Conservation (phyloP, 2,113 vertebrate genomes). For the Ceratotherium simum region DNA sequence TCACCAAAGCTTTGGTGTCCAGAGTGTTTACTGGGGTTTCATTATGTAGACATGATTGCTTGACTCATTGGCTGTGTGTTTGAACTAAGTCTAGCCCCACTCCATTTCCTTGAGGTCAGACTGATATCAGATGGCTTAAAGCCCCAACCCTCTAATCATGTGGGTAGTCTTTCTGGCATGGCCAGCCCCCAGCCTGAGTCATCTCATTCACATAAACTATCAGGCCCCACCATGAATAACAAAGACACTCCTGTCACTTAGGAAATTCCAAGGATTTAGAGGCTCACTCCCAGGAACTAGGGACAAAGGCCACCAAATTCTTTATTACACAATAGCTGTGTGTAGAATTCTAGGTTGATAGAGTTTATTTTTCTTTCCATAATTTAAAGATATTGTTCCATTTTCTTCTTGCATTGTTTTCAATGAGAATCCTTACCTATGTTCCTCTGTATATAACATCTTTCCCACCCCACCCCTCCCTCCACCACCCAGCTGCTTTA, state of each 20-base stretch:
- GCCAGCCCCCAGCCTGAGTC: background rate
- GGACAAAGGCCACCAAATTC: background rate
- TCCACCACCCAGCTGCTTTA: background rate
- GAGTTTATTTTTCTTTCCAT: background rate
- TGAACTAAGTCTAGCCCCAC: background rate
- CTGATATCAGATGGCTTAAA: background rate
- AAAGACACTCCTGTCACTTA: background rate
- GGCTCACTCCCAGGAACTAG: background rate
- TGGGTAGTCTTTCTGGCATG: background rate
- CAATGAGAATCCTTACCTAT: background rate
- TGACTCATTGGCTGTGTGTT: background rate
- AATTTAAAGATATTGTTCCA: background rate
- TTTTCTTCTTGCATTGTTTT: background rate
- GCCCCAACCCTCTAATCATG: too few species aligned
- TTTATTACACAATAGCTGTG: background rate
- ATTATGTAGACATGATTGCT: background rate
- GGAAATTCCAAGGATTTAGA: background rate
- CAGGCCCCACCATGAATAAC: background rate
- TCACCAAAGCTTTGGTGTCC: background rate
- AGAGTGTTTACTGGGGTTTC: background rate
- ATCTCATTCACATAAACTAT: background rate
- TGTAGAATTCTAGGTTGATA: slow-evolving; percentile 1
- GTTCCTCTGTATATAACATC: slow-evolving; percentile 12
- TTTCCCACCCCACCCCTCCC: background rate
- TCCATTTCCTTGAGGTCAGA: background rate